Evolutionary conservation across 2,113 vertebrate species (phyloP).

Genomic region (Harpagus bidentatus): DNA sequence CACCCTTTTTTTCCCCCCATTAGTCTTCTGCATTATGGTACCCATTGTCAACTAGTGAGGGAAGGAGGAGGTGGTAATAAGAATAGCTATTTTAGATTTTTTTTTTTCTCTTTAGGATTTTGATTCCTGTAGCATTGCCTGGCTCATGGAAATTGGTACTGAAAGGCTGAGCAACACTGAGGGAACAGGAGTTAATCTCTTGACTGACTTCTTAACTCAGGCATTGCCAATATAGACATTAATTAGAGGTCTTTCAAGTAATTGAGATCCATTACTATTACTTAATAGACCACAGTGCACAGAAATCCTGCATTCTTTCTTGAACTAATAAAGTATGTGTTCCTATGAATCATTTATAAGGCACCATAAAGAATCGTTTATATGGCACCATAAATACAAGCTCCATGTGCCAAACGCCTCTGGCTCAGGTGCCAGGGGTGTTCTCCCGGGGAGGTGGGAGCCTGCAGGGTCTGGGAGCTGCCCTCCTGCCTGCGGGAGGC

Average conservation of each 20-base stretch:
- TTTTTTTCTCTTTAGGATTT: not conserved
- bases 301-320: slow-evolving; percentile 22
- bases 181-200: slow-evolving; percentile 5
- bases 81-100: not conserved
- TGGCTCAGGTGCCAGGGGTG: not conserved
- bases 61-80: not conserved
- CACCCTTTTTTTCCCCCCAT: not conserved
- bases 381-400: not conserved
- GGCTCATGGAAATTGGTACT: not conserved
- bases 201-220: not conserved
- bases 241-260: slow-evolving; percentile 47
- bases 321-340: not conserved
- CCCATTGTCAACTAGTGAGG: not conserved
- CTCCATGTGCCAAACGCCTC: fast-evolving
- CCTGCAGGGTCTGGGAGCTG: not conserved
- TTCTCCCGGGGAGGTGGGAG: not conserved
- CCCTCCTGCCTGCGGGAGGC: not conserved
- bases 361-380: slow-evolving; percentile 5
- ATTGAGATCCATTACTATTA: slow-evolving; percentile 44
- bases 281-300: slow-evolving; percentile 3
- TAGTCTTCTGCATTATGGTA: slow-evolving; percentile 5
- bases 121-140: not conserved
- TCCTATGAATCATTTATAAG: not conserved
- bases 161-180: not conserved
- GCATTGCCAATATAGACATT: slow-evolving; percentile 40